Percentiles rank a stretch among this genome's conserved stretches.
phyloP scores from a whole-genome alignment of 2,888 invertebrate genomes.

The Polydrusus tereticollis region DNA sequence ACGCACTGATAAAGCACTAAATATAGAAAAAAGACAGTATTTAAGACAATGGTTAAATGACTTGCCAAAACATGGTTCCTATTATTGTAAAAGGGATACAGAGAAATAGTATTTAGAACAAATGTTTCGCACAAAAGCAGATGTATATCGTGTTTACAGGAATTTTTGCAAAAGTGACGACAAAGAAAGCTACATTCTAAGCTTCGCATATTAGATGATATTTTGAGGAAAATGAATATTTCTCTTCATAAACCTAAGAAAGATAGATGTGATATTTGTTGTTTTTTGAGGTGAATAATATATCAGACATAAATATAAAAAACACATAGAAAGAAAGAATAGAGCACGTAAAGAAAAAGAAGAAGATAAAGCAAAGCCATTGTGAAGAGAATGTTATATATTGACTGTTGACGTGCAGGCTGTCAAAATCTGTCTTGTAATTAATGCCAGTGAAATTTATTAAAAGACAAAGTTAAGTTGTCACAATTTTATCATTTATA shows the following conservation, averaged over 20 bases:
- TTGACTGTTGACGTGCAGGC: slow-evolving; percentile 52
- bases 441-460: slow-evolving; percentile 47
- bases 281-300: slow-evolving; percentile 11
- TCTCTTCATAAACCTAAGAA: slow-evolving; percentile 14
- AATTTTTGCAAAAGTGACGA: slow-evolving; percentile 22
- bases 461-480: slow-evolving; percentile 55
- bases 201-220: slow-evolving; percentile 4
- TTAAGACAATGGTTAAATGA: slow-evolving; percentile 11
- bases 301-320: slow-evolving; percentile 9
- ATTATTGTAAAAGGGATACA: slow-evolving; percentile 7
- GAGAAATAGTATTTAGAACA: slow-evolving; percentile 27
- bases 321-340: slow-evolving; percentile 20
- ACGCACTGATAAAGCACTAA: neutral
- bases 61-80: slow-evolving; percentile 4
- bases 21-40: slow-evolving; percentile 7
- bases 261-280: slow-evolving; percentile 17
- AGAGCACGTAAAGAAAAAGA: slow-evolving; percentile 2
- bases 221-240: neutral
- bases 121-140: slow-evolving; percentile 21
- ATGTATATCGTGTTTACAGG: slow-evolving; percentile 23
- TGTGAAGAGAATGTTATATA: slow-evolving; percentile 37
- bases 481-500: slow-evolving; percentile 44
- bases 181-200: slow-evolving; percentile 8
- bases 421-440: slow-evolving; percentile 42
- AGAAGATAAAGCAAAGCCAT: slow-evolving; percentile 8